Evolutionary conservation across 2,888 invertebrate species (phyloP), one percentile per base, ranked within the genome.

Genomic region (Coecobrya sp.): DNA sequence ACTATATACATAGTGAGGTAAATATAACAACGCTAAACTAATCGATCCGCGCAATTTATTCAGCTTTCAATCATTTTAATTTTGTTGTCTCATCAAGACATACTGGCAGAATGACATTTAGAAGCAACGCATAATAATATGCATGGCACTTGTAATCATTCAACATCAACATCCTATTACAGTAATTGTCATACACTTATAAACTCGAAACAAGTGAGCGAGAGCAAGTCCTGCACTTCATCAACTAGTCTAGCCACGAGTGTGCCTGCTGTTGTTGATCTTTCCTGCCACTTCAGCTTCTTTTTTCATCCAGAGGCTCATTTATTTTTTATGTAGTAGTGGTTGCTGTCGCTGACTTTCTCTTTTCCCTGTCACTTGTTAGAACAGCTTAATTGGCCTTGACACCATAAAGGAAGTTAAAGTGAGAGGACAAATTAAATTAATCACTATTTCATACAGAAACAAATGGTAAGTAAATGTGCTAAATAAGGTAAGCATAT

Each of bases 31-130:
- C 82, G 73, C 81, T 59, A 79, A 91, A 79, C 91, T 91, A 86
- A 91, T 91, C 86, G 91, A 90, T 91, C 91, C 73, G 55, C 52
- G 65, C 59, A 91, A 79, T 86, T 81, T 91, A 81, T 91, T 91
- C 81, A 65, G 76, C 86, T 84, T 86, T 91, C 91, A 91, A 86
- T 91, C 91, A 91, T 68, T 86, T 91, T 86, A 68, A 86, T 65
- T 76, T 91, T 79, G 91, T 79, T 86, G 91, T 91, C 81, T 91
- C 79, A 86, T 22, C 79, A 68, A 30, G 68, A 27, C 8, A 42
- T 10, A 70, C 36, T 42, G 16, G 36, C 19, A 62, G 36, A 30
- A 4, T 42, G n/a, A 42, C 42, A n/a, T 16, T 19, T 19, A n/a
- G 19, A 70, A 8, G 13, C 19, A 70, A 42, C 5, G 68, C 16